Percentiles rank a stretch among this genome's conserved stretches.
phyloP scores from a whole-genome alignment of 2,113 vertebrate genomes.

The Cheilinus undulatus region DNA sequence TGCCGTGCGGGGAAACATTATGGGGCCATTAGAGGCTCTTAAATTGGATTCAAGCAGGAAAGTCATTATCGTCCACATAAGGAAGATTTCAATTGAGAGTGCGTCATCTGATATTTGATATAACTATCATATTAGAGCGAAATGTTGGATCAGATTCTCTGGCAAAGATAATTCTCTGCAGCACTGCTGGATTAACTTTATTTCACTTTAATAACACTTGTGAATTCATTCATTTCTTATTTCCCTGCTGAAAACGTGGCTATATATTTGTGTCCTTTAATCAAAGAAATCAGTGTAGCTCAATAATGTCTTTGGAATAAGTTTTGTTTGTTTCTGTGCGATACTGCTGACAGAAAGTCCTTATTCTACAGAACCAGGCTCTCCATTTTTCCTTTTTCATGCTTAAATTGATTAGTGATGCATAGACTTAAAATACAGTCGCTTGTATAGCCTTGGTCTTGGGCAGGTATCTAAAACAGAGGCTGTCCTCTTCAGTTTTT shows the following conservation, averaged over 20 bases:
- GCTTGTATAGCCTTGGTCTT: too few relatives aligned
- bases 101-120: conserved; percentile 75
- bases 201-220: conserved; percentile 63
- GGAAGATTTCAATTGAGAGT: conserved; percentile 75
- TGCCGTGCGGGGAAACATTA: conserved; percentile 70
- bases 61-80: conserved; percentile 76
- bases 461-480: too few relatives aligned
- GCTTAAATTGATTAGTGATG: neutral
- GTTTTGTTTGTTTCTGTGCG: conserved; percentile 14
- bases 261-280: conserved; percentile 82
- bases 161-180: conserved; percentile 64
- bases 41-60: conserved; percentile 79
- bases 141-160: conserved; percentile 63
- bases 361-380: neutral
- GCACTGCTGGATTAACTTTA: conserved; percentile 51
- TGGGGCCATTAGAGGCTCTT: conserved; percentile 74
- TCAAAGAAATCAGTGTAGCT: conserved; percentile 28
- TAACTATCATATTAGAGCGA: conserved; percentile 67
- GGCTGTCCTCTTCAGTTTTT: too few relatives aligned
- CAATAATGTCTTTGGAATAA: conserved; percentile 19
- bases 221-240: conserved; percentile 60
- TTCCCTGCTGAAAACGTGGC: conserved; percentile 43
- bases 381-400: neutral
- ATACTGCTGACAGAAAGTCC: neutral
- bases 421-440: neutral